Evolutionary conservation across 2,888 invertebrate species (phyloP), one percentile per base, ranked within the genome.

Genomic region (Drosophila affinis): DNA sequence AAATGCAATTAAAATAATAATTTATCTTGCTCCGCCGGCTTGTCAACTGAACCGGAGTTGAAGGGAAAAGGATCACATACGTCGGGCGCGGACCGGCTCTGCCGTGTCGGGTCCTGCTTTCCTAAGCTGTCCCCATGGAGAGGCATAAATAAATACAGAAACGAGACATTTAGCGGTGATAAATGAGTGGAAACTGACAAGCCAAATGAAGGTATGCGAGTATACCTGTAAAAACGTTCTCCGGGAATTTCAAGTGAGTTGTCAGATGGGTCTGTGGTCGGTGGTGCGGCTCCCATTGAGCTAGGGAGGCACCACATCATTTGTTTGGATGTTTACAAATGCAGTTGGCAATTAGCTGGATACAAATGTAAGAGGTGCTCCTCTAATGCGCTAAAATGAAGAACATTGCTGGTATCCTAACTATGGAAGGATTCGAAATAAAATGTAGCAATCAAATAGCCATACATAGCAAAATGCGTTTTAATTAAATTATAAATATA

Each of bases 1-100:
- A 86, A 86, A 86, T 89, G 85, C 85, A 86, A 86, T 86, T 86
- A 86, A 86, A 89, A 86, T 79, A 86, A 89, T 86, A 86, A 86
- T 86, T 87, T 89, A 86, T 86, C 85, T 89, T 89, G 75, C 63
- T 84, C 87, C 65, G 62, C 53, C 45, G 52, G 70, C 81, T 65
- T 87, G 82, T 86, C 88, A 83, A 62, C 76, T 75, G 79, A 24
- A 44, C 56, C 48, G 54, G 62, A 53, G 52, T 57, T 54, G 64
- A 45, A 45, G 24, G 54, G 48, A 47, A 39, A 24, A 52, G 18
- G 62, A 72, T 47, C 82, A 73, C 81, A 81, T 62, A 87, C 67
- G 68, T 56, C 34, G 12, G 12, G 12, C 34, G 3, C 34, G 34
- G 12, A 12, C 34, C 34, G 12, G 34, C 5, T 34, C 34, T 12